These are phyloP conservation scores for Triops longicaudatus DNA, from an alignment of 1,140 invertebrate genomes.

Conservation along the genomic window DNA sequence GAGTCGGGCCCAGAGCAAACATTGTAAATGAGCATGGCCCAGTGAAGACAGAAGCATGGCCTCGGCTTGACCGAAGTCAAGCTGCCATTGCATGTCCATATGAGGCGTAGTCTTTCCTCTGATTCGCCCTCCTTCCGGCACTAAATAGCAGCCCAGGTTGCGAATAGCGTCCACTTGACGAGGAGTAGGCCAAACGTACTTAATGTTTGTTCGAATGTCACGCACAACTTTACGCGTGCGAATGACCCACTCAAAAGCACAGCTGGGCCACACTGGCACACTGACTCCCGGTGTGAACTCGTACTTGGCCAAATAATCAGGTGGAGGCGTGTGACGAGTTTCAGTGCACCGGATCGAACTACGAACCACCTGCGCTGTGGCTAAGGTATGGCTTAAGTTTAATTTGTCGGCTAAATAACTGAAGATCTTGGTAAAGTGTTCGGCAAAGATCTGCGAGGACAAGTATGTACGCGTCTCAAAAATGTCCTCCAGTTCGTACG, in stretches of 20 bases:
- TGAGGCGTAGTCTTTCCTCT: constrained; percentile 49
- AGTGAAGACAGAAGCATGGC: constrained; percentile 59
- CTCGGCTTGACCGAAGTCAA: constrained; percentile 62
- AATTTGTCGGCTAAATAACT: constrained; percentile 22
- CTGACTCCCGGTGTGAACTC: constrained; percentile 33
- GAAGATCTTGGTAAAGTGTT: constrained; percentile 24
- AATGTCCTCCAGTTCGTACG: constrained; percentile 18
- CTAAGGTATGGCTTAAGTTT: not conserved
- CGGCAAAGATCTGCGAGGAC: constrained; percentile 23
- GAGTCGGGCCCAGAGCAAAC: constrained; percentile 54
- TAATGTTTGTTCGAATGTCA: constrained; percentile 38
- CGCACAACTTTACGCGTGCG: constrained; percentile 45
- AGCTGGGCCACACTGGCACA: constrained; percentile 49
- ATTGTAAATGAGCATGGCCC: constrained; percentile 55
- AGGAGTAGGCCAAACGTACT: constrained; percentile 55
- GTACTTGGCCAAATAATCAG: constrained; percentile 15
- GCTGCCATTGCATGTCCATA: constrained; percentile 59
- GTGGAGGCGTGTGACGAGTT: constrained; percentile 1
- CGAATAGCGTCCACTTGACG: constrained; percentile 54
- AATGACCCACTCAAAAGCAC: constrained; percentile 53
- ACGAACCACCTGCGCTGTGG: not conserved
- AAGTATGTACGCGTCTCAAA: constrained; percentile 26
- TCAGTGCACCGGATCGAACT: constrained; percentile 14
- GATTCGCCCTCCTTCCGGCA: constrained; percentile 54
- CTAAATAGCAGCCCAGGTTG: constrained; percentile 55